Conservation (phyloP, 2,888 invertebrate species). For the Eretmocerus hayati region DNA sequence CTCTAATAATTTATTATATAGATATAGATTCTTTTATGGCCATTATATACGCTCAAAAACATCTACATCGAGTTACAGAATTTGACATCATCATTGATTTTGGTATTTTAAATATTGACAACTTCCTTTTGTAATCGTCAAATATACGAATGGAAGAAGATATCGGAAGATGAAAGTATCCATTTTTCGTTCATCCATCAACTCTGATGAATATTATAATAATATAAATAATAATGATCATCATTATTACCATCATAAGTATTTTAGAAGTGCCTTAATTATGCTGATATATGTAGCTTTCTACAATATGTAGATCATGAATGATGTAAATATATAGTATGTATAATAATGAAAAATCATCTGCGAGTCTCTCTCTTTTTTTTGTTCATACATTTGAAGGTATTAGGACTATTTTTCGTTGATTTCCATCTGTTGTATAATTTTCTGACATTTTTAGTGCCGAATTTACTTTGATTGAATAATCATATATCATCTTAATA, state of each 20-base stretch:
- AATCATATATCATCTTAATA: conserved; percentile 11
- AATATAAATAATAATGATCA: conserved; percentile 1
- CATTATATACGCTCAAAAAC: conserved; percentile 23
- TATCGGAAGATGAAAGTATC: conserved; percentile 17
- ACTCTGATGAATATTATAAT: too few species aligned
- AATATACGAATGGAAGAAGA: conserved; percentile 20
- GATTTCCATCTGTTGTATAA: not conserved
- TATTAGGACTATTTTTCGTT: conserved; percentile 16
- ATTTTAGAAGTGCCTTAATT: conserved; percentile 7
- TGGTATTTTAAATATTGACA: not conserved
- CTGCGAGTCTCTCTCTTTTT: not conserved
- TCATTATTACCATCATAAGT: conserved; percentile 3
- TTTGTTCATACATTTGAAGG: conserved; percentile 9
- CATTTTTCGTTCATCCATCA: not conserved
- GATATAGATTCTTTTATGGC: conserved; percentile 19
- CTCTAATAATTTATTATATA: conserved; percentile 9
- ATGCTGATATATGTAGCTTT: not conserved
- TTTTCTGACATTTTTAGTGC: conserved; percentile 1
- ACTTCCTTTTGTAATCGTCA: conserved; percentile 1
- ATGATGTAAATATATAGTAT: conserved; percentile 1
- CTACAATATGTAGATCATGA: conserved; percentile 7
- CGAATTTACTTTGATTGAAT: conserved; percentile 13
- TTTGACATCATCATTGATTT: not conserved
- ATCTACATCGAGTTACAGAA: conserved; percentile 29
- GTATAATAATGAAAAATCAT: conserved; percentile 17